Conservation (phyloP, 2,797 vertebrate genomes). For the Sandelia bainsii region DNA sequence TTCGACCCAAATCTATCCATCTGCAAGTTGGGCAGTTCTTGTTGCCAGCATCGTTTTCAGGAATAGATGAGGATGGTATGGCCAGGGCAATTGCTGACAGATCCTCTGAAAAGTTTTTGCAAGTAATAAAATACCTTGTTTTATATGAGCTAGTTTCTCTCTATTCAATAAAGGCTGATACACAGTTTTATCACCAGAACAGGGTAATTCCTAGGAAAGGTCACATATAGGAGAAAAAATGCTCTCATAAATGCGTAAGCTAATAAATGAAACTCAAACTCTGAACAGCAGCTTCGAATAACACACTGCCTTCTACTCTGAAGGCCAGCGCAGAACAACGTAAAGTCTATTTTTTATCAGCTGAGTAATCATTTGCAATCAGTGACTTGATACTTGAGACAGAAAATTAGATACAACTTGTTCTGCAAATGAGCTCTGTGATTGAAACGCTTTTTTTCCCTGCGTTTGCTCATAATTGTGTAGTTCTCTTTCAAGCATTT, state of each 20-base stretch:
- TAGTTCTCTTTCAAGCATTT: not conserved
- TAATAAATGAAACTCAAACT: conserved; percentile 15
- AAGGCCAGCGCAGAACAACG: not conserved
- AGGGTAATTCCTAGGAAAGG: conserved; percentile 1
- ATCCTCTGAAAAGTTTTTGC: conserved; percentile 6
- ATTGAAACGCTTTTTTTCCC: conserved; percentile 27
- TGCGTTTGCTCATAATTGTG: conserved; percentile 3
- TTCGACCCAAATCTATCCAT: conserved; percentile 35
- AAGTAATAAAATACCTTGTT: conserved; percentile 1
- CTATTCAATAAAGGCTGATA: conserved; percentile 3
- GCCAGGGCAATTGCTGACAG: not conserved
- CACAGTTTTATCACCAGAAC: conserved; percentile 4
- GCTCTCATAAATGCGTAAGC: not conserved
- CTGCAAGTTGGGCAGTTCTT: conserved; percentile 21
- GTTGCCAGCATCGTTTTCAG: conserved; percentile 23
- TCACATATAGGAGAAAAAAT: not conserved
- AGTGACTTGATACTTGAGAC: conserved; percentile 10
- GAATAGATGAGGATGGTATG: conserved; percentile 15
- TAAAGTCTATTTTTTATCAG: not conserved
- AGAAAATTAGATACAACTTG: conserved; percentile 23
- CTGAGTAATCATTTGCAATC: conserved; percentile 32
- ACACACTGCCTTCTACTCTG: not conserved
- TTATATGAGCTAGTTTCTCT: conserved; percentile 10
- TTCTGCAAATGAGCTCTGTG: conserved; percentile 3
- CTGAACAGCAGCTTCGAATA: not conserved